These are phyloP conservation scores for Kryptolebias marmoratus DNA, from an alignment of 2,113 vertebrate genomes.

Conservation along the genomic window DNA sequence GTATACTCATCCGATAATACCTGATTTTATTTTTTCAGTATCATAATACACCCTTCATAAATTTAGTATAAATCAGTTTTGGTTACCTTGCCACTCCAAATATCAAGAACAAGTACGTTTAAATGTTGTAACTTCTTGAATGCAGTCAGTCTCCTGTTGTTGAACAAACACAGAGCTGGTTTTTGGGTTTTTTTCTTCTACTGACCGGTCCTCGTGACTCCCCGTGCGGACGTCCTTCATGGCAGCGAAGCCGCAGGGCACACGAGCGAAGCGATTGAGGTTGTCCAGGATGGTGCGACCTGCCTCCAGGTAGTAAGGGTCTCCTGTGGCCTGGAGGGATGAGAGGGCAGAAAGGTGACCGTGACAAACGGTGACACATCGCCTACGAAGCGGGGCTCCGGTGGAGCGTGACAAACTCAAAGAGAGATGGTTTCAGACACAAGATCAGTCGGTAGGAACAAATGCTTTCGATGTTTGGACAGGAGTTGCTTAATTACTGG, in stretches of 20 bases:
- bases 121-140: neutral
- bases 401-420: neutral
- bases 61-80: too few species aligned
- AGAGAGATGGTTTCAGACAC: neutral
- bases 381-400: neutral
- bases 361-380: slow-evolving; percentile 4
- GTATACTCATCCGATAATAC: too few species aligned
- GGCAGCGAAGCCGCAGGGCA: slow-evolving; percentile 97
- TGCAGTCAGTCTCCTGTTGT: neutral
- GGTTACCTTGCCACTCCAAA: too few species aligned
- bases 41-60: too few species aligned
- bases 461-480: neutral
- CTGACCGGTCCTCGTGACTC: slow-evolving; percentile 97
- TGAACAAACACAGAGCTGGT: neutral
- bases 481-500: neutral
- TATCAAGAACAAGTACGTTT: neutral
- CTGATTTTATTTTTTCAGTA: too few species aligned
- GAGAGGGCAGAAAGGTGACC: neutral
- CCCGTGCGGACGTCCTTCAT: slow-evolving; percentile 99
- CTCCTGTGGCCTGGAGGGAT: slow-evolving; percentile 88
- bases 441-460: neutral
- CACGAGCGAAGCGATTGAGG: slow-evolving; percentile 95
- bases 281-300: slow-evolving; percentile 97
- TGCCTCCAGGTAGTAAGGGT: slow-evolving; percentile 97
- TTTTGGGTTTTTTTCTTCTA: neutral